Percentiles rank a stretch among this genome's conserved stretches.
phyloP scores from a whole-genome alignment of 2,888 invertebrate species.

The Callinectes sapidus region DNA sequence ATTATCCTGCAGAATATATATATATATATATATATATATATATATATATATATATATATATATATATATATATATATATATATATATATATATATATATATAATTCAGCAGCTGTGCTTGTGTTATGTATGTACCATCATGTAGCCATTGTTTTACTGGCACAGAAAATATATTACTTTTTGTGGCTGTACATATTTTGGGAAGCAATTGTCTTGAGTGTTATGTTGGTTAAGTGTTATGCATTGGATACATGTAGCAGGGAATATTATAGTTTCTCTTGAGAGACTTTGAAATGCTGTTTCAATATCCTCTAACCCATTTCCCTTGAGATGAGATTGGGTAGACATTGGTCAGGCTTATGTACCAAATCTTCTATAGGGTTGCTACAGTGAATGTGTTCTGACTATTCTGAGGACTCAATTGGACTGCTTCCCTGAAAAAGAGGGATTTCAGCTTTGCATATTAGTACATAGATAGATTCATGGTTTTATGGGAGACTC shows the following conservation, averaged over 20 bases:
- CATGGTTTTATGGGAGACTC: too few species aligned
- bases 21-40: slow-evolving; percentile 11
- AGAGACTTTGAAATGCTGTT: not conserved
- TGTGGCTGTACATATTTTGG: not conserved
- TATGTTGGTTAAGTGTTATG: not conserved
- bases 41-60: slow-evolving; percentile 27
- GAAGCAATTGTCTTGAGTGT: not conserved
- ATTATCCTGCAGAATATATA: not conserved
- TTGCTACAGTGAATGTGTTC: too few species aligned
- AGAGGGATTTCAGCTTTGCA: too few species aligned
- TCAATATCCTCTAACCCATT: not conserved
- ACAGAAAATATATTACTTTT: not conserved
- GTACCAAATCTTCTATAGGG: too few species aligned
- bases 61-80: slow-evolving; percentile 29
- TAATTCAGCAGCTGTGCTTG: not conserved
- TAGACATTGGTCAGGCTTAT: too few species aligned
- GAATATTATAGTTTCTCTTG: not conserved
- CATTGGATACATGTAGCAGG: not conserved
- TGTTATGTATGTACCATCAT: not conserved
- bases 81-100: not conserved
- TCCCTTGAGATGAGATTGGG: too few species aligned
- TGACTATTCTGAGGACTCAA: too few species aligned
- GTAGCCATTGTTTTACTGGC: not conserved
- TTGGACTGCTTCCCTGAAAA: too few species aligned
- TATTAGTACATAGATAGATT: too few species aligned